Evolutionary conservation across 1,140 invertebrate species (phyloP).

Genomic region (Sipha flava): DNA sequence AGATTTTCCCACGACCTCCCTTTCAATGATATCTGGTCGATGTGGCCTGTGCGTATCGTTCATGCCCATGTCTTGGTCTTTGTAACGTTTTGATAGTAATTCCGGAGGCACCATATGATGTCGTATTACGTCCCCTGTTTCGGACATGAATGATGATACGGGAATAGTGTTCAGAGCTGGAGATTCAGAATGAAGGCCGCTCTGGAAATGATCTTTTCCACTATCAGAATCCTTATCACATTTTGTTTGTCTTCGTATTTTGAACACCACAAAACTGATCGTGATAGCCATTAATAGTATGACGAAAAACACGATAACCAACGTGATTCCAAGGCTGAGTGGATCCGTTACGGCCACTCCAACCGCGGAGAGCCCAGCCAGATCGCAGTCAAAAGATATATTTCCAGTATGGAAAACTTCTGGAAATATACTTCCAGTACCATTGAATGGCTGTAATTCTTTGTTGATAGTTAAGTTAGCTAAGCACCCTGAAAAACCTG

Average conservation of each 20-base stretch:
- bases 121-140: constrained; percentile 50
- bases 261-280: constrained; percentile 80
- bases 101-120: constrained; percentile 64
- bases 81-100: constrained; percentile 67
- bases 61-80: constrained; percentile 59
- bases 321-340: constrained; percentile 77
- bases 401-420: constrained; percentile 60
- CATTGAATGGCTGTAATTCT: constrained; percentile 80
- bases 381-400: constrained; percentile 58
- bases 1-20: constrained; percentile 75
- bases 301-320: constrained; percentile 90
- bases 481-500: constrained; percentile 78
- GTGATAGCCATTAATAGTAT: constrained; percentile 78
- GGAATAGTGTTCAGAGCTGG: constrained; percentile 38
- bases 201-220: constrained; percentile 35
- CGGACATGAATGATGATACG: constrained; percentile 13
- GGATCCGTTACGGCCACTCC: constrained; percentile 70
- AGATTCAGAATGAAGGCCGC: constrained; percentile 40
- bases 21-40: constrained; percentile 84
- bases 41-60: constrained; percentile 59
- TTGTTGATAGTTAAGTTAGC: constrained; percentile 81
- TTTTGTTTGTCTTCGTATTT: constrained; percentile 70
- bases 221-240: constrained; percentile 45
- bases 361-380: constrained; percentile 59
- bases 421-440: constrained; percentile 68